Evolutionary conservation across 2,797 vertebrate genomes (phyloP), one percentile per base, ranked within the genome.

Genomic region (Enteromius fasciolatus): DNA sequence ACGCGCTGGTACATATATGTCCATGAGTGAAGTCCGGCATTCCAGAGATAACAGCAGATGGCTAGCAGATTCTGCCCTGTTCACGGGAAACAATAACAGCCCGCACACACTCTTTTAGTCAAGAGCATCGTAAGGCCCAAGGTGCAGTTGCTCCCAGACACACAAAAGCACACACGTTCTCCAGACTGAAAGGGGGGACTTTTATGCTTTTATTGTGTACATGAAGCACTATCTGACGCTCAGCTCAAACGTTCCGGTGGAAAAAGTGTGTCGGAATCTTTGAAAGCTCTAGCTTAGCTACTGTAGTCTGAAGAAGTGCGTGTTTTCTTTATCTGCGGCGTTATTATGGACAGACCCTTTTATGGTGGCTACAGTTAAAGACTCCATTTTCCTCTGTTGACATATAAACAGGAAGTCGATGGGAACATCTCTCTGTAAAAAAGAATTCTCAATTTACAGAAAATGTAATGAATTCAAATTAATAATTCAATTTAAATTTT

Each of bases 1-100:
- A 92, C 73, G 88, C 68, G 11, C 88, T 92, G 92, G 90, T 91
- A 91, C 94, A 94, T 94, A 93, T 93, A 94, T 93, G 93, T 94
- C 92, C 93, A 93, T 92, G 87, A 90, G 90, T 87, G 90, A 90
- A 88, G 17, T 57, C 44, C 85, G 88, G 89, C 91, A 93, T 95
- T 94, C 92, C 89, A 83, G 86, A 90, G 91, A 94, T 93, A 89
- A 90, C 81, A 81, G 85, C 90, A 92, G 92, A 93, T 91, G 93
- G 89, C 86, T 91, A 12, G 3, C 80, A 87, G 91, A 93, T 91
- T 87, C 78, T 78, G 85, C 88, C 82, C 78, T 28, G 12, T n/a
- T 79, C 64, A 31, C 63, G 81, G 87, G 76, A 83, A 87, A 82
- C 72, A 67, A 83, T 72, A 87, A 81, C 84, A 78, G 77, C 79